Evolutionary conservation across 2,888 invertebrate genomes (phyloP).

Genomic region (Parthenolecanium corni): DNA sequence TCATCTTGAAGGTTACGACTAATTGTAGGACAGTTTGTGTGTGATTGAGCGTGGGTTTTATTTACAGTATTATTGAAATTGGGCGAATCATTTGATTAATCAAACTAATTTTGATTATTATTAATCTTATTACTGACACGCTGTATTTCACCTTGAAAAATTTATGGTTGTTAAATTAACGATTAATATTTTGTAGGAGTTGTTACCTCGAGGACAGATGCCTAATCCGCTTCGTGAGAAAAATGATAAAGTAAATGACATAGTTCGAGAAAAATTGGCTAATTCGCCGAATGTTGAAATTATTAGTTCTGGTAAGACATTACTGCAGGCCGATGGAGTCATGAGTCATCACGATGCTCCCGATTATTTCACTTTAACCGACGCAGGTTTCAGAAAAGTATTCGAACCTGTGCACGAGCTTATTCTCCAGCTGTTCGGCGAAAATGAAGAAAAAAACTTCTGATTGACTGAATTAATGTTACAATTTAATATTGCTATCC

Average conservation of each 20-base stretch:
- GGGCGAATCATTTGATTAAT: too few relatives aligned
- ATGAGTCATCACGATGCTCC: constrained; percentile 86
- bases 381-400: constrained; percentile 73
- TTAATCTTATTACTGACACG: too few relatives aligned
- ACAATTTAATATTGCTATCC: too few relatives aligned
- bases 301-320: constrained; percentile 26
- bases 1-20: too few relatives aligned
- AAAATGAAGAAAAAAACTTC: constrained; percentile 46
- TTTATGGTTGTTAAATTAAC: too few relatives aligned
- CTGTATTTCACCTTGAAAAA: too few relatives aligned
- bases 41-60: too few relatives aligned
- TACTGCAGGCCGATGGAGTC: constrained; percentile 55
- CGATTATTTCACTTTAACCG: constrained; percentile 78
- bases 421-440: constrained; percentile 60
- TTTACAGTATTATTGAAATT: too few relatives aligned
- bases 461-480: background rate
- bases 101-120: too few relatives aligned
- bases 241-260: constrained; percentile 59
- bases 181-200: constrained; percentile 68
- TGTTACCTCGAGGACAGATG: constrained; percentile 76
- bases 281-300: constrained; percentile 56
- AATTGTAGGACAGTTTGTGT: too few relatives aligned
- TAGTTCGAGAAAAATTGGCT: constrained; percentile 50
- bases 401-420: constrained; percentile 76
- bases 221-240: constrained; percentile 71